Conservation (phyloP, 2,888 invertebrate genomes). For the Limnephilus rhombicus region DNA sequence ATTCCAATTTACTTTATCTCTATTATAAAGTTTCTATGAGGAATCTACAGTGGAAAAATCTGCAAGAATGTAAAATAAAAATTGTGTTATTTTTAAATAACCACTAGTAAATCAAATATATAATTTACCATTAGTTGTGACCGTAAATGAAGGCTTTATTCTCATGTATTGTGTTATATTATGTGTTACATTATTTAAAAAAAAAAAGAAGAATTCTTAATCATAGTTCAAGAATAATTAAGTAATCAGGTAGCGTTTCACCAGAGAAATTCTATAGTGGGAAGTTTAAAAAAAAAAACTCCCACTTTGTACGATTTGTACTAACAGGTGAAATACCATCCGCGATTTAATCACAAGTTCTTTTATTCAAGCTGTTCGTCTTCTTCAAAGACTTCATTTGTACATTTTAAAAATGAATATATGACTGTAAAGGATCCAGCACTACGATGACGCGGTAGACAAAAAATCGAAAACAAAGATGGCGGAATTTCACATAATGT, state of each 20-base stretch:
- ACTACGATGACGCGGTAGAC: neutral
- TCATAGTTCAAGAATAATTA: neutral
- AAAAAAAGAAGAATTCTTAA: neutral
- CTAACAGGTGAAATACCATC: neutral
- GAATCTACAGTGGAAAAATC: neutral
- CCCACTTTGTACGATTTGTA: neutral
- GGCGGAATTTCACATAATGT: neutral
- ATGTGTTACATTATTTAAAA: too few species aligned
- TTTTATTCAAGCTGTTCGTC: neutral
- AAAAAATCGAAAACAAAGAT: neutral
- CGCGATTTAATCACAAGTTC: neutral
- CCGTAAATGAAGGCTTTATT: neutral
- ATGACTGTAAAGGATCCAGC: neutral
- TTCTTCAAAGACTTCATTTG: neutral
- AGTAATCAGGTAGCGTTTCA: slow-evolving; percentile 4
- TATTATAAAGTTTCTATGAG: neutral
- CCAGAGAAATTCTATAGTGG: neutral
- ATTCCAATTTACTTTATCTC: neutral
- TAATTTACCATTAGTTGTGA: neutral
- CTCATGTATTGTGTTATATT: neutral
- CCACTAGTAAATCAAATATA: neutral
- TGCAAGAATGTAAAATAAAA: neutral
- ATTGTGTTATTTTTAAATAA: neutral
- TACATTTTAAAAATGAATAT: neutral
- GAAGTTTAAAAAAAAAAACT: neutral